phyloP scores from a whole-genome alignment of 2,797 vertebrate species.

The Falco biarmicus region DNA sequence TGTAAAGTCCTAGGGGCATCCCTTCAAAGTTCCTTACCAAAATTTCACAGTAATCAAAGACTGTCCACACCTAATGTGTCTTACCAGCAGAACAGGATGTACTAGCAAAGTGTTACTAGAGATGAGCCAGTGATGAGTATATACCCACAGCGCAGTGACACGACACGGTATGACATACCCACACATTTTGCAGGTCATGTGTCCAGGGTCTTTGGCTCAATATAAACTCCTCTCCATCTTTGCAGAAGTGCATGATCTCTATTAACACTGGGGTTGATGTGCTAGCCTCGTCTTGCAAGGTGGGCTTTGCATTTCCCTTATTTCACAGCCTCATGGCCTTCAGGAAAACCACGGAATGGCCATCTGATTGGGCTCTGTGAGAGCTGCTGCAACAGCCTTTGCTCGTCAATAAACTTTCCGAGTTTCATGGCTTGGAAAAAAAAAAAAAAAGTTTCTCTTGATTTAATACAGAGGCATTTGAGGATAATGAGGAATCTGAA shows the following conservation, averaged over 20 bases:
- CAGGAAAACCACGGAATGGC: neutral
- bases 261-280: neutral
- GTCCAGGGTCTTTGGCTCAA: neutral
- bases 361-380: neutral
- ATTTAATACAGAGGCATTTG: neutral
- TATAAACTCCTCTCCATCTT: neutral
- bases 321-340: neutral
- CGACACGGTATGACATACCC: accelerated
- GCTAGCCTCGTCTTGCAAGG: neutral
- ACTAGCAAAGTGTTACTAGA: neutral
- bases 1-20: neutral
- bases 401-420: neutral
- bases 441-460: neutral
- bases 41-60: neutral
- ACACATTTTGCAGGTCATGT: neutral
- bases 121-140: neutral
- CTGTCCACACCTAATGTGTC: neutral
- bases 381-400: neutral
- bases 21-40: neutral
- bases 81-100: neutral
- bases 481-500: neutral
- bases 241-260: neutral
- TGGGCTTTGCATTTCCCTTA: neutral
- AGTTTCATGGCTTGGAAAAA: neutral
- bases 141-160: neutral